Percentiles rank a stretch among this genome's conserved stretches.
phyloP scores from a whole-genome alignment of 92 coral and sea anemone genomes.

The Galaxea fascicularis region DNA sequence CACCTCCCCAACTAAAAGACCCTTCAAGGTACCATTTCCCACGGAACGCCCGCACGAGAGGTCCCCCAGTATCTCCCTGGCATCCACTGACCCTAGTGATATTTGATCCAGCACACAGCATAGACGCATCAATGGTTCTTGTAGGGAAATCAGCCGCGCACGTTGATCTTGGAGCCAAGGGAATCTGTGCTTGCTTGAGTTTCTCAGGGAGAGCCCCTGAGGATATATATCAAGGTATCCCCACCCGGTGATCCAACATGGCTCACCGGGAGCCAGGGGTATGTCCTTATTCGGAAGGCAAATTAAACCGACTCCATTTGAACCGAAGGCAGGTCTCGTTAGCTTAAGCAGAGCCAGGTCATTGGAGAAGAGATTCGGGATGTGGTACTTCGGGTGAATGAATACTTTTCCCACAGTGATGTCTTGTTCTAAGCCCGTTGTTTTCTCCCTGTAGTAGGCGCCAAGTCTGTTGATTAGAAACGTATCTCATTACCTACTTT shows the following conservation, averaged over 20 bases:
- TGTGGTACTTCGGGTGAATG: slow-evolving; percentile 62
- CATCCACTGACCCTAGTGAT: slow-evolving; percentile 67
- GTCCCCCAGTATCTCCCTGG: slow-evolving; percentile 79
- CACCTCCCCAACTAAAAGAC: slow-evolving; percentile 71
- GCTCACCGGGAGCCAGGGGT: slow-evolving; percentile 34
- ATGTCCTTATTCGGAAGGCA: slow-evolving; percentile 53
- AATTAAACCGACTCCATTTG: slow-evolving; percentile 42
- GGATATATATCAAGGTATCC: slow-evolving; percentile 29
- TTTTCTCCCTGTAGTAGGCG: slow-evolving; percentile 46
- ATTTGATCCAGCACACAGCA: slow-evolving; percentile 72
- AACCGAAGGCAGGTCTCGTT: slow-evolving; percentile 41
- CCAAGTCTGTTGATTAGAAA: slow-evolving; percentile 44
- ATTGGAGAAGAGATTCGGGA: slow-evolving; percentile 43
- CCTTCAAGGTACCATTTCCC: slow-evolving; percentile 87
- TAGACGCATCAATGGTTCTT: slow-evolving; percentile 66
- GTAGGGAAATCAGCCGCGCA: slow-evolving; percentile 56
- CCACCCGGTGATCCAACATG: slow-evolving; percentile 69
- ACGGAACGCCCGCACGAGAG: slow-evolving; percentile 68
- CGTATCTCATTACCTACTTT: not conserved
- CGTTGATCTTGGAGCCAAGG: slow-evolving; percentile 48
- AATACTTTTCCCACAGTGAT: slow-evolving; percentile 45
- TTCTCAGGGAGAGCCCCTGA: slow-evolving; percentile 52
- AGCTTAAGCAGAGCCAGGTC: slow-evolving; percentile 70
- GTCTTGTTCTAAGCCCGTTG: slow-evolving; percentile 49
- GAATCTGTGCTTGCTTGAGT: slow-evolving; percentile 69